Base-by-base conservation (phyloP, 2,797 vertebrate genomes). In the Eulemur rubriventer region DNA sequence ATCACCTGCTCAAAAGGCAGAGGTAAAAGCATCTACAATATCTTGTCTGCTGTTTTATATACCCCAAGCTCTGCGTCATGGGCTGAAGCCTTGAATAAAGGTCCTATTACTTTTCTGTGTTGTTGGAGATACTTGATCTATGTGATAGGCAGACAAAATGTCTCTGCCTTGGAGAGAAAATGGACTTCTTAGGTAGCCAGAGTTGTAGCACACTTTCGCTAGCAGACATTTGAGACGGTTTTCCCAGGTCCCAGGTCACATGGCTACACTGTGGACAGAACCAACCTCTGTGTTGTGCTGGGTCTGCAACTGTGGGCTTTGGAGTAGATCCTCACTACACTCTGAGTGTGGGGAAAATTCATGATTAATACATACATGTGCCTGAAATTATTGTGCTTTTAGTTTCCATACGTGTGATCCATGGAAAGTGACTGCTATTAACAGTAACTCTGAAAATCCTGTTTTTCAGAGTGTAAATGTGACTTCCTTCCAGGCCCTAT, bases 201-300 rank as follows among this genome's bases (percentile, higher is more conserved):
- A 72, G 30, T 28, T 6, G 33, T 5, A 67, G 76, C 33, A 12
- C 28, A 30, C 28, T 48, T 1, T 78, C 0, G 1, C 43, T 30
- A 17, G 61, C 28, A 78, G 50, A 38, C 65, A 26, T 63, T 84
- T 9, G 57, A 72, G 26, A 12, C 59, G 69, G 24, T 35, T 0
- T 0, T 28, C 52, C 43, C 43, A 46, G 13, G 76, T 90, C 17
- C 81, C 0, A 0, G 0, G 14, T 30, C 57, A 57, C 52, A 17
- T 0, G 3, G 50, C 50, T 41, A 8, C 18, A 1, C 48, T 26
- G 48, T 65, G 55, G 46, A 33, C 8, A 41, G 69, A 78, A 35
- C 12, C 28, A 2, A 6, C 57, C 38, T 78, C 85, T 22, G 2
- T 18, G 2, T 14, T 26, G 16, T 35, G 12, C 84, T 46, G 1